phyloP scores from a whole-genome alignment of 2,797 vertebrate species.

The Alfaro cultratus region DNA sequence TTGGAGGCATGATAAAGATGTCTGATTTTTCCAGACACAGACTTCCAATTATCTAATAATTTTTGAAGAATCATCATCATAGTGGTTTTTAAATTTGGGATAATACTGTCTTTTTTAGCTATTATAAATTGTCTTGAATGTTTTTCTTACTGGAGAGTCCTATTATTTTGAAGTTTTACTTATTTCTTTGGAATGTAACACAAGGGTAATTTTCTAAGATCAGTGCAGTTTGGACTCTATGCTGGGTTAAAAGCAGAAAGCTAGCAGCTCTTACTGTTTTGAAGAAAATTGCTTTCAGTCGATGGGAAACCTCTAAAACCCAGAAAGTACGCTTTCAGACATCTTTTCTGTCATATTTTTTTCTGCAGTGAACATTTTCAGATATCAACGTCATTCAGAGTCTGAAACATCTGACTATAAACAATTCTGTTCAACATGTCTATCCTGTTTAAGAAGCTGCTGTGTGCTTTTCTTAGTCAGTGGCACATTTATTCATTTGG shows the following conservation, averaged over 20 bases:
- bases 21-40: neutral
- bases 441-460: neutral
- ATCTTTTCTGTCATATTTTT: neutral
- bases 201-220: neutral
- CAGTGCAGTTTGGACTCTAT: neutral
- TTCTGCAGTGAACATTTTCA: neutral
- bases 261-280: neutral
- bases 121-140: neutral
- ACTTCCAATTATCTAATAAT: neutral
- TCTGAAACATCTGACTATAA: neutral
- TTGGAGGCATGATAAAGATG: neutral
- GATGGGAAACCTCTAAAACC: neutral
- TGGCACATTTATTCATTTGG: neutral
- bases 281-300: neutral
- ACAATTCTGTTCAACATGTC: too few species aligned
- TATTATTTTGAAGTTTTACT: neutral
- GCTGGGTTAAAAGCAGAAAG: neutral
- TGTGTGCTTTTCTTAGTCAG: neutral
- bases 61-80: neutral
- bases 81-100: neutral
- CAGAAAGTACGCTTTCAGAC: neutral
- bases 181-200: neutral
- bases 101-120: neutral
- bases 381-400: neutral
- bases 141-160: neutral